Percentiles rank a stretch among this genome's conserved stretches.
phyloP scores from a whole-genome alignment of 2,888 invertebrate species.

The Diplazon laetatorius region DNA sequence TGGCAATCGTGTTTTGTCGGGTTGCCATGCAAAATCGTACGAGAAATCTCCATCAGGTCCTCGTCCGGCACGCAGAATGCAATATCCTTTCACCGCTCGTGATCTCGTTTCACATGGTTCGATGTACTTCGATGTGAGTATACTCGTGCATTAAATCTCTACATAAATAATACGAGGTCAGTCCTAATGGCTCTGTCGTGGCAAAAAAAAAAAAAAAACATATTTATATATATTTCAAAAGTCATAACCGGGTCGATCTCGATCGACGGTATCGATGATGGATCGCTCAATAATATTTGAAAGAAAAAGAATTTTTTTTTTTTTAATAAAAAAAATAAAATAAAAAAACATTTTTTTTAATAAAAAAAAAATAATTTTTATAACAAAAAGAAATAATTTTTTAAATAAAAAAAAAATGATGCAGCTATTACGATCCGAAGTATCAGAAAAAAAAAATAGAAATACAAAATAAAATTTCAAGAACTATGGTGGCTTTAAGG shows the following conservation, averaged over 20 bases:
- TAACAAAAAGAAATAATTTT: neutral
- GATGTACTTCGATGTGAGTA: slow-evolving; percentile 8
- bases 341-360: neutral
- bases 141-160: neutral
- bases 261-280: slow-evolving; percentile 9
- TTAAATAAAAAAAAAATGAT: neutral
- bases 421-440: too few relatives aligned
- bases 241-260: slow-evolving; percentile 17
- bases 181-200: slow-evolving; percentile 15
- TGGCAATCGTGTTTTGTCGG: slow-evolving; percentile 7
- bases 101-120: slow-evolving; percentile 43
- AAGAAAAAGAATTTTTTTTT: too few relatives aligned
- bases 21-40: slow-evolving; percentile 58
- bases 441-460: too few relatives aligned
- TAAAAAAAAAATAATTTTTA: too few relatives aligned
- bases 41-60: slow-evolving; percentile 51
- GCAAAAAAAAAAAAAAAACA: too few relatives aligned
- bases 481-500: too few relatives aligned
- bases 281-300: neutral
- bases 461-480: neutral
- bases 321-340: neutral
- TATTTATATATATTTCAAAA: too few relatives aligned
- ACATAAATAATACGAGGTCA: slow-evolving; percentile 25
- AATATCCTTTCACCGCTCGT: slow-evolving; percentile 60
- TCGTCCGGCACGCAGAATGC: slow-evolving; percentile 51